These are phyloP conservation scores for Arnoldichthys spilopterus DNA, from an alignment of 2,797 vertebrate species.

Conservation along the genomic window DNA sequence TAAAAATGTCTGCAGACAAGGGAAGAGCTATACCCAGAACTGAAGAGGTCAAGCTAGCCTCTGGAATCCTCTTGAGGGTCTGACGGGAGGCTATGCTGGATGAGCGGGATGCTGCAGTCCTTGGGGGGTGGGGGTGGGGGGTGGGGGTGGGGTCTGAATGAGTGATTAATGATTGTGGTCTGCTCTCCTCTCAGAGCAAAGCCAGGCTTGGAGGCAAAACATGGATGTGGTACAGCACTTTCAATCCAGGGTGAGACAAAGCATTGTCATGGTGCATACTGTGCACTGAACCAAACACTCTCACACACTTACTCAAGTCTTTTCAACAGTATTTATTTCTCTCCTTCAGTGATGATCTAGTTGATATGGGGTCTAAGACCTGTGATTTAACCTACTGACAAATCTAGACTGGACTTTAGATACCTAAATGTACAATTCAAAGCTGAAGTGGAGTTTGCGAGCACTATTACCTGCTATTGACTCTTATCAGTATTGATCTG, in stretches of 20 bases:
- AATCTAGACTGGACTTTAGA: too few species aligned
- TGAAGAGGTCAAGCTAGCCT: slow-evolving; percentile 29
- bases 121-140: too few species aligned
- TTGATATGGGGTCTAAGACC: too few species aligned
- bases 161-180: slow-evolving; percentile 49
- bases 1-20: not conserved
- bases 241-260: not conserved
- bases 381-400: too few species aligned
- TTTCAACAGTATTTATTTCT: too few species aligned
- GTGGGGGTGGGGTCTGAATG: too few species aligned
- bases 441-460: too few species aligned
- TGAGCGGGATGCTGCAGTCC: slow-evolving; percentile 8
- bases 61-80: slow-evolving; percentile 22
- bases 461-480: too few species aligned
- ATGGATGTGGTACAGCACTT: slow-evolving; percentile 8
- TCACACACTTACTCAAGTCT: not conserved
- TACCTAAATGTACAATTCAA: too few species aligned
- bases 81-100: slow-evolving; percentile 16
- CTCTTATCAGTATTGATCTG: too few species aligned
- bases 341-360: not conserved
- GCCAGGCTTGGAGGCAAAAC: slow-evolving; percentile 24
- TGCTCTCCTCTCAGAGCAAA: slow-evolving; percentile 15
- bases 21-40: not conserved
- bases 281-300: not conserved
- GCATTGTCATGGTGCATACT: slow-evolving; percentile 11